Evolutionary conservation across 2,113 vertebrate genomes (phyloP).

Genomic region (Phodopus roborovskii): DNA sequence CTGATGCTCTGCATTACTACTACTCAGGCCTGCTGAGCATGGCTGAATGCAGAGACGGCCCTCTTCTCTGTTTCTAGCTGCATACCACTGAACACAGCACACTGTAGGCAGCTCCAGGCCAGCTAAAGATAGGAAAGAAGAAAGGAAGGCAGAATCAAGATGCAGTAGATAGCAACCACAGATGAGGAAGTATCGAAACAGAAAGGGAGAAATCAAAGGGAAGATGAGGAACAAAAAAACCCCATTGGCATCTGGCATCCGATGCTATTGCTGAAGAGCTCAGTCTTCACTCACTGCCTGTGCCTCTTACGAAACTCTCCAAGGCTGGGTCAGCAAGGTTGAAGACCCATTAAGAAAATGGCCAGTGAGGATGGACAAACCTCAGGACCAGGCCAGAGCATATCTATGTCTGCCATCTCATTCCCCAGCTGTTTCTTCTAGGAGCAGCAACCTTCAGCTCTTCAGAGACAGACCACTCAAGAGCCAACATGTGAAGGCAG

Average conservation of each 20-base stretch:
- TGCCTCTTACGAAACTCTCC: not conserved
- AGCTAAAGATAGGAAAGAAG: not conserved
- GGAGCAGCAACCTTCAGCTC: accelerated
- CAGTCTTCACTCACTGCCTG: accelerated
- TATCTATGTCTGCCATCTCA: not conserved
- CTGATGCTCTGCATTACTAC: not conserved
- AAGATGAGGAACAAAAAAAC: slow-evolving; percentile 22
- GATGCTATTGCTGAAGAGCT: not conserved
- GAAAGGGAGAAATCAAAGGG: slow-evolving; percentile 35
- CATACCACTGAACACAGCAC: too few relatives aligned
- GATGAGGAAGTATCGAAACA: not conserved
- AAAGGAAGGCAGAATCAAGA: not conserved
- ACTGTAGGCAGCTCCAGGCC: not conserved
- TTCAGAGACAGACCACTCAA: not conserved
- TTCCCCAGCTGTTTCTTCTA: not conserved
- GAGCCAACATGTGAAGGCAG: not conserved
- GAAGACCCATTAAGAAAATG: not conserved
- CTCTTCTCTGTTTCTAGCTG: not conserved
- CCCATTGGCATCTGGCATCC: not conserved
- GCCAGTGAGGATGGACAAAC: not conserved
- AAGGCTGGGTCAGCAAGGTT: not conserved
- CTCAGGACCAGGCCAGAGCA: accelerated
- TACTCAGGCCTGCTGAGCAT: not conserved
- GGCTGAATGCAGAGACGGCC: not conserved
- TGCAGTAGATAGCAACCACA: not conserved